Percentiles rank a stretch among this genome's conserved stretches.
Conservation (phyloP, 2,888 invertebrate genomes). For the Cecidostiba fungosa region DNA sequence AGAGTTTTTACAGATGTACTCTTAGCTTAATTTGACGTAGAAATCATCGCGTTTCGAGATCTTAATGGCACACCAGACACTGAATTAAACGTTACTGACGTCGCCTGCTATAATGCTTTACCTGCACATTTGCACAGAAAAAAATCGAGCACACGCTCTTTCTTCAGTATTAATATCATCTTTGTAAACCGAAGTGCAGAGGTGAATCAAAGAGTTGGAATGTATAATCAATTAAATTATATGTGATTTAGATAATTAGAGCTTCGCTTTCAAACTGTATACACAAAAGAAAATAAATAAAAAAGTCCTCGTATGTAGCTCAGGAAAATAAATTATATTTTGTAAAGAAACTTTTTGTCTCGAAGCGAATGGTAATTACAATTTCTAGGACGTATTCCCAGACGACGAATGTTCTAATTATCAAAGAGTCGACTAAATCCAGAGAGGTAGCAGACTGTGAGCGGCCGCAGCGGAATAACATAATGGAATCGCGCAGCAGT, state of each 20-base stretch:
- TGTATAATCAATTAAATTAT: slow-evolving; percentile 25
- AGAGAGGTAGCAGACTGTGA: background rate
- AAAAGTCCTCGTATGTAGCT: background rate
- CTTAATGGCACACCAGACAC: background rate
- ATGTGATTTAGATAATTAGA: slow-evolving; percentile 13
- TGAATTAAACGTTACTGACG: background rate
- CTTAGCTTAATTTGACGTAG: background rate
- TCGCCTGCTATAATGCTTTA: background rate
- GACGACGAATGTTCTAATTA: slow-evolving; percentile 14
- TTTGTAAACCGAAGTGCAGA: background rate
- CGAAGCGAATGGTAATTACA: background rate
- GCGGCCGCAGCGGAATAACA: background rate
- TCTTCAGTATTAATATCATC: background rate
- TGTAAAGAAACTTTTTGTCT: background rate
- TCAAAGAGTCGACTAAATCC: background rate
- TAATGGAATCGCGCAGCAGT: background rate
- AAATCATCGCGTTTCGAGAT: background rate
- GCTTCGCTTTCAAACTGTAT: slow-evolving; percentile 23
- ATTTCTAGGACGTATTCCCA: background rate
- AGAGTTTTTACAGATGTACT: background rate
- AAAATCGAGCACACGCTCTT: background rate
- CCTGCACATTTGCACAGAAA: background rate
- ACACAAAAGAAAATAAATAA: background rate
- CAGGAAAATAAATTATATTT: slow-evolving; percentile 13
- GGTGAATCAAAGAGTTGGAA: background rate